Conservation (phyloP, 1,140 invertebrate species). For the Caenorhabditis latens region DNA sequence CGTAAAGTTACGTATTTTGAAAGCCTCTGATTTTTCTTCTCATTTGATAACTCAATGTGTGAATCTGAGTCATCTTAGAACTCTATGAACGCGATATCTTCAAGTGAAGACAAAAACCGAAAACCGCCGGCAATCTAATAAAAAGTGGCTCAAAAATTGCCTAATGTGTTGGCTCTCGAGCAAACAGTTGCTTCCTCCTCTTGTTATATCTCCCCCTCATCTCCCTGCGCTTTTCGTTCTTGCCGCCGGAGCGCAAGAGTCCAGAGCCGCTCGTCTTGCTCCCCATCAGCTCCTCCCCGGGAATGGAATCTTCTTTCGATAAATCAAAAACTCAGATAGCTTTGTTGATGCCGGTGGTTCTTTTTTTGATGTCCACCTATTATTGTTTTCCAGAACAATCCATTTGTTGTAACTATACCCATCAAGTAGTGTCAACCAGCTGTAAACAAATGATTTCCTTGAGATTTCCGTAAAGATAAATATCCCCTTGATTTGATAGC, state of each 20-base stretch:
- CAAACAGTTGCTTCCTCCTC: slow-evolving; percentile 44
- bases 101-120: background rate
- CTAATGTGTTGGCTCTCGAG: slow-evolving; percentile 50
- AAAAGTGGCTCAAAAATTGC: slow-evolving; percentile 50
- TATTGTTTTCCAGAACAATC: background rate
- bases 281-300: background rate
- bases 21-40: too few relatives aligned
- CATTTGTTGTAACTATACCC: slow-evolving; percentile 2
- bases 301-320: slow-evolving; percentile 19
- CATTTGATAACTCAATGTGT: background rate
- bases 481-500: slow-evolving; percentile 23
- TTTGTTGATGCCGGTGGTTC: too few relatives aligned
- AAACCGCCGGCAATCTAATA: slow-evolving; percentile 50
- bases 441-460: slow-evolving; percentile 9
- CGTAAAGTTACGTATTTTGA: too few relatives aligned
- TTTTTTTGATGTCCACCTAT: background rate
- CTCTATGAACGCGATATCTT: background rate
- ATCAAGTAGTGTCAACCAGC: background rate
- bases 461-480: slow-evolving; percentile 22
- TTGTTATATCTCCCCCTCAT: slow-evolving; percentile 4
- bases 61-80: background rate
- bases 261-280: background rate
- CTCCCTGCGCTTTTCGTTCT: slow-evolving; percentile 7
- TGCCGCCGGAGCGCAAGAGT: slow-evolving; percentile 18
- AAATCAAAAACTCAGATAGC: background rate